Conservation (phyloP, 1,140 invertebrate species). For the Hetaerina americana region DNA sequence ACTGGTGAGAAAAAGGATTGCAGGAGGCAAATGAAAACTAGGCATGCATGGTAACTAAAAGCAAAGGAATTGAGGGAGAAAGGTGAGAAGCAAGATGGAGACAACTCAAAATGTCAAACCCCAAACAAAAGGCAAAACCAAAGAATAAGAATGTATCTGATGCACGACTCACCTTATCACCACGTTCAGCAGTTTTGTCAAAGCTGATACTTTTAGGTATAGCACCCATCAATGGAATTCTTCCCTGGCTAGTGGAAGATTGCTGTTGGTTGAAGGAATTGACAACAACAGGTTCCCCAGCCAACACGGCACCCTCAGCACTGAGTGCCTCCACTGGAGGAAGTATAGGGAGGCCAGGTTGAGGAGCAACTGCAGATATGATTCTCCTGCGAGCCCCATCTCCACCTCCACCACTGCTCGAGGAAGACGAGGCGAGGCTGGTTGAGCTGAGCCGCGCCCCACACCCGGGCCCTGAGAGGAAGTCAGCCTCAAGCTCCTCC, state of each 20-base stretch:
- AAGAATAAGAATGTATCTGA: neutral
- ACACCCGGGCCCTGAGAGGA: slow-evolving; percentile 16
- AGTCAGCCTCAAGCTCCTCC: slow-evolving; percentile 18
- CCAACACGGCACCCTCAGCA: neutral
- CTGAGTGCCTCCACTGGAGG: neutral
- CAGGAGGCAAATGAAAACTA: too few relatives aligned
- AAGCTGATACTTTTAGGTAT: slow-evolving; percentile 88
- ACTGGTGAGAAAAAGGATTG: too few relatives aligned
- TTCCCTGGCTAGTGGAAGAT: neutral
- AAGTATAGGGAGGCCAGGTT: neutral
- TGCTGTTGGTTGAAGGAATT: neutral
- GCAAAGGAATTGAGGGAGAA: too few relatives aligned
- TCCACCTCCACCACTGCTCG: slow-evolving; percentile 21
- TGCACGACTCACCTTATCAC: slow-evolving; percentile 38
- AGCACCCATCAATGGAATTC: slow-evolving; percentile 50
- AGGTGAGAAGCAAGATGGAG: slow-evolving; percentile 2
- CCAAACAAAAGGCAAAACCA: neutral
- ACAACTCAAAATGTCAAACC: slow-evolving; percentile 11
- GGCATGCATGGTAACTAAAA: too few relatives aligned
- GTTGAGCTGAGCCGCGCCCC: slow-evolving; percentile 31
- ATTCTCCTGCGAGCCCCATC: neutral
- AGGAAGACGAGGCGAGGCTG: slow-evolving; percentile 36
- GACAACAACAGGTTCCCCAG: neutral
- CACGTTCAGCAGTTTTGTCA: slow-evolving; percentile 75
- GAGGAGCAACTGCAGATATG: neutral